Percentiles rank a stretch among this genome's conserved stretches.
Conservation (phyloP, 2,888 invertebrate species). For the Meandrusa payeni region DNA sequence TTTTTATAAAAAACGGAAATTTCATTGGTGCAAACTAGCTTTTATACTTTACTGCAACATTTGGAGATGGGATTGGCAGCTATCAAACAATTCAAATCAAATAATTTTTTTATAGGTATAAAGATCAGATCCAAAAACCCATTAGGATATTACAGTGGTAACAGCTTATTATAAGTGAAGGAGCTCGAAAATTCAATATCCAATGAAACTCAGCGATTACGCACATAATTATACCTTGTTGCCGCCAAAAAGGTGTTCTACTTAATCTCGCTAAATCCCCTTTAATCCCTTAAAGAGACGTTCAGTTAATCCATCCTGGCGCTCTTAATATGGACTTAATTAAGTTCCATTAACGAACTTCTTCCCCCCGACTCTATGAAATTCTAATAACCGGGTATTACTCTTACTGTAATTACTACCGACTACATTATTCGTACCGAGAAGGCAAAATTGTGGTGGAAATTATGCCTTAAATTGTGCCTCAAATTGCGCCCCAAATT, state of each 20-base stretch:
- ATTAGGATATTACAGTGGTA: too few relatives aligned
- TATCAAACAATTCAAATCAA: too few relatives aligned
- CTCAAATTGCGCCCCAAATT: too few relatives aligned
- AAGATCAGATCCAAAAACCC: too few relatives aligned
- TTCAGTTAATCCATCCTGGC: constrained; percentile 64
- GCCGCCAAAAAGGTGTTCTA: constrained; percentile 45
- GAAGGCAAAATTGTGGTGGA: neutral
- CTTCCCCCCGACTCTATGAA: constrained; percentile 34
- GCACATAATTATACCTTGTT: constrained; percentile 25
- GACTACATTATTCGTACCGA: constrained; percentile 5
- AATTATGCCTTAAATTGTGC: too few relatives aligned
- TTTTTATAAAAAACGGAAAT: too few relatives aligned
- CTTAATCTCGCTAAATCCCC: constrained; percentile 64
- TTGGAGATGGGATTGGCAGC: too few relatives aligned
- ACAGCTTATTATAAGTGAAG: too few relatives aligned
- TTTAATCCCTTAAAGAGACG: constrained; percentile 70
- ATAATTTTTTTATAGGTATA: too few relatives aligned
- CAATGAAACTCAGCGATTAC: neutral
- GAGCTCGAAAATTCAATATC: neutral
- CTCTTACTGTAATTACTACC: neutral
- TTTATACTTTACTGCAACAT: too few relatives aligned
- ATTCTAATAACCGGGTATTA: constrained; percentile 30
- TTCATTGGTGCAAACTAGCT: too few relatives aligned
- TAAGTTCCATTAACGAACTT: constrained; percentile 69
- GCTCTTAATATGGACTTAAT: constrained; percentile 70